Base-by-base conservation (phyloP, 2,797 vertebrate species). In the Argentina silus region DNA sequence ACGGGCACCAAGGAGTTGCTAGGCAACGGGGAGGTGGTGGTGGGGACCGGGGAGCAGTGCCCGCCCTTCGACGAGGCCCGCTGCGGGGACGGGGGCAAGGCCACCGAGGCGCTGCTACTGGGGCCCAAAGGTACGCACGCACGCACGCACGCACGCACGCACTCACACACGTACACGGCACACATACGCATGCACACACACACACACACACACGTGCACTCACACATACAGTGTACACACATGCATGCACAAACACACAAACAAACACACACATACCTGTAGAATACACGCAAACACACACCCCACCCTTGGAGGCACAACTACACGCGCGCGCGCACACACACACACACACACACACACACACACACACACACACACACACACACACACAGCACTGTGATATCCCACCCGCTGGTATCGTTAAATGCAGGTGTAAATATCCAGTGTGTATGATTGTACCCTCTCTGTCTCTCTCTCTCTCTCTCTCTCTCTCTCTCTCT, bases 61-160 rank as follows among this genome's bases (percentile, higher is more conserved):
- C 95, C 98, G 36, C 98, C 97, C 0, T 98, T 99, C 23, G 98
- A 99, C 67, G 98, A 99, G 81, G 96, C 96, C 1, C 91, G 96
- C 63, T 99, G 98, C 82, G 98, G 98, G 17, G 98, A 99, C 48
- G 97, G 98, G 68, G 97, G 97, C 71, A 98, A 98, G 84, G 97
- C 97, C 0, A 94, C 95, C 3, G 97, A 98, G 75, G 98, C 98
- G 1, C 96, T 97, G 5, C 95, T 99, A 8, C 95, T 98, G 92
- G 97, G 97, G 70, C 97, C 98, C 63, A 99, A 98, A 97, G 98
- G 98, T 99, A 77, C 0, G 27, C 43, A 55, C 1, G 15, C 15
- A 59, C 55, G 5, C 43, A 14, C 19, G 60, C 14, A 61, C 14
- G 74, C 1, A 63, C 12, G 43, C 73, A 63, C 73, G 36, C 45